Percentiles rank a stretch among this genome's conserved stretches.
Evolutionary conservation across 2,113 vertebrate genomes (phyloP).

Genomic region (Megaceryle maxima): DNA sequence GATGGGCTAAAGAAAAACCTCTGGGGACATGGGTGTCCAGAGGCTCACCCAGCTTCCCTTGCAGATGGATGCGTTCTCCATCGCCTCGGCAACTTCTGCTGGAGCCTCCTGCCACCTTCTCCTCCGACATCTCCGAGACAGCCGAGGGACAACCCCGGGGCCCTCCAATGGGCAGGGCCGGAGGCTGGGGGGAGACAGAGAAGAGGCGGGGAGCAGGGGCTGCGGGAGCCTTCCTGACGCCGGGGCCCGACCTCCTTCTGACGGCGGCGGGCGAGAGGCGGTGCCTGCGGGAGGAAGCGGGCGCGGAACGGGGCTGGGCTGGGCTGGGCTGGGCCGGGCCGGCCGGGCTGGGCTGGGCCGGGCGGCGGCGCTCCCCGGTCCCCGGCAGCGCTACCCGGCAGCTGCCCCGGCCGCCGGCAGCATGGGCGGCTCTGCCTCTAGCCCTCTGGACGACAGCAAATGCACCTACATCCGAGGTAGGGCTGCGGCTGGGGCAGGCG

Average conservation of each 20-base stretch:
- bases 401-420: background rate
- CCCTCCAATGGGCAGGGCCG: background rate
- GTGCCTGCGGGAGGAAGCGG: background rate
- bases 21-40: accelerated
- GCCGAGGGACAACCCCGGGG: too few species aligned
- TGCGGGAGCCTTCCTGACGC: background rate
- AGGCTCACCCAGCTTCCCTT: too few species aligned
- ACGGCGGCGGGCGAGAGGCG: background rate
- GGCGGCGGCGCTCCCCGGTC: background rate
- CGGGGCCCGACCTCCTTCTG: background rate
- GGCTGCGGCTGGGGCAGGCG: background rate
- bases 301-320: background rate
- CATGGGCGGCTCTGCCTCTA: constrained; percentile 87
- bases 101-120: background rate
- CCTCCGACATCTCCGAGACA: background rate
- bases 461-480: constrained; percentile 87
- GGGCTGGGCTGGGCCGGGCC: background rate
- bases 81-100: background rate
- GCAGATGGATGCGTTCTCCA: background rate
- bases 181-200: too few species aligned
- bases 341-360: background rate
- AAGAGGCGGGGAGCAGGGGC: background rate
- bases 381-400: background rate
- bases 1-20: accelerated
- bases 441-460: constrained; percentile 84